Evolutionary conservation across 1,140 invertebrate species (phyloP), one percentile per base, ranked within the genome.

Genomic region (Phymorhynchus buccinoides): DNA sequence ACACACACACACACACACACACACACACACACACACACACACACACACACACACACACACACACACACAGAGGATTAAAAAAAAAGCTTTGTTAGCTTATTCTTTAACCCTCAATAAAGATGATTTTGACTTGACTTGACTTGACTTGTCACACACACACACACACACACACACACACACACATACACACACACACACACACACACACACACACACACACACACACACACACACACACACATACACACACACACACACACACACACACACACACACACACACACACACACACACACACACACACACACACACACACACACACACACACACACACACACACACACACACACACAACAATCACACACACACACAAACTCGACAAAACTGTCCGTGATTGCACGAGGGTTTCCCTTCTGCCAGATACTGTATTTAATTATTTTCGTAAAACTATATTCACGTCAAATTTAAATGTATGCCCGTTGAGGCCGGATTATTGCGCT

Each of bases 251-350:
- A 27, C 62, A 27, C 62, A 7, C n/a, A n/a, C 62, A 27, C 62
- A 4, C 62, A 4, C 62, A 4, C 62, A 4, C 62, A 1, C n/a
- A 2, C 62, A 66, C 62, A 66, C 62, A 66, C 62, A 66, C 62
- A 66, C 62, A 22, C n/a, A 30, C 62, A 66, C 62, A 66, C 62
- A 66, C 62, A 66, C 62, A 66, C 62, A 66, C 62, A 66, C 62
- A 66, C 62, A 6, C 62, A 66, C 62, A 6, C 62, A 66, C 62
- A 6, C 62, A 66, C 62, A 27, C 62, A 66, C 4, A 27, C 62
- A 66, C 4, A 27, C 62, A 66, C 62, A 27, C 62, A 4, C 62
- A 27, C 62, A 4, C 62, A 27, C 62, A 4, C 62, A 27, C 62
- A 4, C 62, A 27, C 62, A 4, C 62, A 27, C 62, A 4, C 62